Conservation (phyloP, 1,140 invertebrate genomes). For the Drosophila lini region DNA sequence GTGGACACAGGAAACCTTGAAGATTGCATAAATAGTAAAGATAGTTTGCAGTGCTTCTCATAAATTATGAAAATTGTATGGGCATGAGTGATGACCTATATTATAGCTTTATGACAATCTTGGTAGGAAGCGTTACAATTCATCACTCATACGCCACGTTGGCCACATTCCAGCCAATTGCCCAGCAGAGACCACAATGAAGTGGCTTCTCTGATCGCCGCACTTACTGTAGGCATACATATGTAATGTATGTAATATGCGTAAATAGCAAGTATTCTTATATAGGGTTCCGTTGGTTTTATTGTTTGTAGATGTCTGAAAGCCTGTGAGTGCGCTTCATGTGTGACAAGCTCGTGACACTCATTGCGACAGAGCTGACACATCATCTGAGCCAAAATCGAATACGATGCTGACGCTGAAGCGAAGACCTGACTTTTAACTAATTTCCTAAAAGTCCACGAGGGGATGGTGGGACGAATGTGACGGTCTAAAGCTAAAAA, state of each 20-base stretch:
- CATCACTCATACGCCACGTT: conserved; percentile 39
- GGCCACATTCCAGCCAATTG: conserved; percentile 9
- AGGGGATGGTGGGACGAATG: neutral
- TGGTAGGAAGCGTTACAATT: conserved; percentile 14
- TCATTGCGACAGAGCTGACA: conserved; percentile 50
- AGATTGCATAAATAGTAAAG: no score
- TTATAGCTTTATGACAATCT: conserved; percentile 17
- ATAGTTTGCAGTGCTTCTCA: neutral
- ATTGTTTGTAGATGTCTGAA: conserved; percentile 6
- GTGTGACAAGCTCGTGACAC: conserved; percentile 45
- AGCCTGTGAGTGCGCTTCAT: neutral
- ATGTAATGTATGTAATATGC: neutral
- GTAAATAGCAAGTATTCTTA: neutral
- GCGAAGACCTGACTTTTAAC: neutral
- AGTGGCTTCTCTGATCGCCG: conserved; percentile 13
- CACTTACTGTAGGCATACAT: conserved; percentile 7
- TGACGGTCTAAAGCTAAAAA: neutral
- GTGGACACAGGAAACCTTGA: neutral
- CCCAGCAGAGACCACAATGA: conserved; percentile 21
- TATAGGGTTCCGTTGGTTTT: neutral
- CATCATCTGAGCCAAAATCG: conserved; percentile 32
- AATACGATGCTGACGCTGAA: neutral
- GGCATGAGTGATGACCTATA: neutral
- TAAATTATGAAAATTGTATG: neutral
- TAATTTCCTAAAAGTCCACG: neutral